A percentile compares a stretch with the other conserved stretches of the same genome.
phyloP scores from a whole-genome alignment of 2,888 invertebrate species.

The Stenichneumon culpator region DNA sequence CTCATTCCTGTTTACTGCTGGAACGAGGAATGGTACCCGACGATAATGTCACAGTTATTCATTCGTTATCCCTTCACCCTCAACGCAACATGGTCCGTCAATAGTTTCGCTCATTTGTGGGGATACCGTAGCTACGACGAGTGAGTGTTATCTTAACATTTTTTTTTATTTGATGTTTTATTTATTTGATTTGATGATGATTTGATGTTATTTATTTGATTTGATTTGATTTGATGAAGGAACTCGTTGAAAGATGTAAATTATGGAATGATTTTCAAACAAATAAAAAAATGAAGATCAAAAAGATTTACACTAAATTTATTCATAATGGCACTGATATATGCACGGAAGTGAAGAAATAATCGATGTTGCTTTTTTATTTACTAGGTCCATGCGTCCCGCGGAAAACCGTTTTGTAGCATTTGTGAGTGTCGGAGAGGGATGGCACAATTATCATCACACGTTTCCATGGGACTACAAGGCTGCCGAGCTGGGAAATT shows the following conservation, averaged over 20 bases:
- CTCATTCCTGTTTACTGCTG: constrained; percentile 87
- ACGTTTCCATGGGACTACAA: constrained; percentile 85
- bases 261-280: no score
- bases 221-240: no score
- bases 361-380: constrained; percentile 7
- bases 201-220: no score
- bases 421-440: constrained; percentile 83
- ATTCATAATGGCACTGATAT: not conserved
- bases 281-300: no score
- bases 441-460: constrained; percentile 88
- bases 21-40: constrained; percentile 86
- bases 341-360: not conserved
- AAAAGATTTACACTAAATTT: no score
- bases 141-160: constrained; percentile 72
- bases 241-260: no score
- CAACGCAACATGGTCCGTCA: constrained; percentile 88
- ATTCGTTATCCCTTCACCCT: constrained; percentile 86
- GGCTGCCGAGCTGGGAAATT: constrained; percentile 83
- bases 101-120: constrained; percentile 87
- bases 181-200: no score
- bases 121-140: constrained; percentile 80
- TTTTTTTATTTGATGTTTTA: not conserved
- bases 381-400: constrained; percentile 70
- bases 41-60: constrained; percentile 85
- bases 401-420: constrained; percentile 73